Evolutionary conservation across 2,888 invertebrate genomes (phyloP).

Genomic region (Oscheius onirici): DNA sequence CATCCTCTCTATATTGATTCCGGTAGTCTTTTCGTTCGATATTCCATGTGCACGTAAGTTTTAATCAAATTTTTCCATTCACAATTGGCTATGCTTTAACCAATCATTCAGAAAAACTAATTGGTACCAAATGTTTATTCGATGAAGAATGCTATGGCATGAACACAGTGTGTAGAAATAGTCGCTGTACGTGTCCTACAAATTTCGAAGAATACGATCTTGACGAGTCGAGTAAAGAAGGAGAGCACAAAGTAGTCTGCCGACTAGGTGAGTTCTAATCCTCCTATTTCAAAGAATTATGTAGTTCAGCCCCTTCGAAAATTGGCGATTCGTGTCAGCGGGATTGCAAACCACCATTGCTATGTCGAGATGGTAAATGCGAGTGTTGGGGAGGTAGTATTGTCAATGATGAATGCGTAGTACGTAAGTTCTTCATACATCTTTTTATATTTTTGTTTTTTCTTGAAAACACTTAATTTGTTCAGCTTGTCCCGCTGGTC

Average conservation of each 20-base stretch:
- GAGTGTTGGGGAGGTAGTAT: constrained; percentile 71
- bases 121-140: constrained; percentile 66
- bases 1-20: constrained; percentile 46
- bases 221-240: constrained; percentile 52
- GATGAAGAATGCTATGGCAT: constrained; percentile 72
- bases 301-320: constrained; percentile 66
- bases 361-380: constrained; percentile 71
- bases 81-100: no score
- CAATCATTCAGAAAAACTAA: constrained; percentile 64
- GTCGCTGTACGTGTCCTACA: constrained; percentile 69
- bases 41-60: constrained; percentile 70
- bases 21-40: constrained; percentile 55
- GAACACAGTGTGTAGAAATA: constrained; percentile 69
- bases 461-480: not conserved
- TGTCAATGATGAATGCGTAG: constrained; percentile 67
- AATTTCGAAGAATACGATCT: constrained; percentile 70
- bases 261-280: constrained; percentile 62
- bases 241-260: constrained; percentile 51
- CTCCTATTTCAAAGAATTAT: not conserved
- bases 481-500: constrained; percentile 69
- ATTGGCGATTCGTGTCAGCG: constrained; percentile 70
- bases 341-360: constrained; percentile 70
- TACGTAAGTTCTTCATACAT: constrained; percentile 59
- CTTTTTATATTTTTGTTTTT: not conserved
- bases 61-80: not conserved